phyloP scores from a whole-genome alignment of 2,888 invertebrate species.

The Microctonus aethiopoides region DNA sequence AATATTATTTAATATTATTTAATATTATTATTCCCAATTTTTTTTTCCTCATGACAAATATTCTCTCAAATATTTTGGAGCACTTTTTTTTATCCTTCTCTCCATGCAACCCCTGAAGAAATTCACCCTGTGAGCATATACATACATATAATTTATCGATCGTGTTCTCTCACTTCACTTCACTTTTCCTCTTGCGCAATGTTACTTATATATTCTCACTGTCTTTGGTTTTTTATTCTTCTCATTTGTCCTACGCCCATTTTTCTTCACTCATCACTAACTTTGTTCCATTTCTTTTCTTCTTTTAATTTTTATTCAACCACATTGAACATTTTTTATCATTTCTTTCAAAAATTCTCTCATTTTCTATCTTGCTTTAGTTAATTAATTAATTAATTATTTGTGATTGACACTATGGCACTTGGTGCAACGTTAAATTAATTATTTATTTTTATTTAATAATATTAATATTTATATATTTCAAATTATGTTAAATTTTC shows the following conservation, averaged over 20 bases:
- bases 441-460: neutral
- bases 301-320: neutral
- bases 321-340: neutral
- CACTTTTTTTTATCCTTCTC: too few relatives aligned
- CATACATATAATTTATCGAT: neutral
- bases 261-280: neutral
- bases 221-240: neutral
- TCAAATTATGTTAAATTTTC: conserved; percentile 4
- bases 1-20: too few relatives aligned
- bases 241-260: neutral
- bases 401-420: conserved; percentile 51
- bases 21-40: too few relatives aligned
- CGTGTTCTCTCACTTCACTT: conserved; percentile 19
- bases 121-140: too few relatives aligned
- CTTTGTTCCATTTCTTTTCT: too few relatives aligned
- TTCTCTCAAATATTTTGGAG: too few relatives aligned
- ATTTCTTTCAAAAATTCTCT: too few relatives aligned
- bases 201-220: conserved; percentile 12
- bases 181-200: conserved; percentile 1
- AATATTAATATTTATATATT: neutral
- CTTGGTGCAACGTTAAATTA: conserved; percentile 54
- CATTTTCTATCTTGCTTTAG: too few relatives aligned
- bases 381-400: too few relatives aligned
- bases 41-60: too few relatives aligned
- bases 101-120: too few relatives aligned